Evolutionary conservation across 2,888 invertebrate genomes (phyloP).

Genomic region (Drosophila seclusa): DNA sequence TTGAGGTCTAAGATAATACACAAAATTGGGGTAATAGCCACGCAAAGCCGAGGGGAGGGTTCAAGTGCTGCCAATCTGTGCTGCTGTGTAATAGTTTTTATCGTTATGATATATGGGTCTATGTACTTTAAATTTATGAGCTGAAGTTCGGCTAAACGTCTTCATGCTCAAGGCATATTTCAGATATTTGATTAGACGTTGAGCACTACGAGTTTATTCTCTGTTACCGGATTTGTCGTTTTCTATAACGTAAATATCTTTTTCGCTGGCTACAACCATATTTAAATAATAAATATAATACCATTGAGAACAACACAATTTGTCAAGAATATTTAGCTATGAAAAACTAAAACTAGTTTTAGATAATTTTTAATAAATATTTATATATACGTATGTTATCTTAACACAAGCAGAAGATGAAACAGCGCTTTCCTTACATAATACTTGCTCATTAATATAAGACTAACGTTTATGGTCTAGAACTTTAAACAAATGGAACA

Average conservation of each 20-base stretch:
- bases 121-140: conserved; percentile 20
- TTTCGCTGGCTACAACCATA: not conserved
- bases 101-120: conserved; percentile 24
- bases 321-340: not conserved
- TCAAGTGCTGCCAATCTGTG: conserved; percentile 41
- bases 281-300: not conserved
- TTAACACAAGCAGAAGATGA: not conserved
- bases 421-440: not conserved
- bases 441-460: not conserved
- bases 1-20: conserved; percentile 30
- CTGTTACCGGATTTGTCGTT: not conserved
- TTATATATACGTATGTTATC: not conserved
- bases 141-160: not conserved
- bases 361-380: not conserved
- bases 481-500: not conserved
- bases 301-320: not conserved
- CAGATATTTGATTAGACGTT: not conserved
- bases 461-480: not conserved
- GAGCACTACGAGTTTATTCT: not conserved
- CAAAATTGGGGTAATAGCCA: conserved; percentile 46
- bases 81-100: conserved; percentile 45
- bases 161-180: not conserved
- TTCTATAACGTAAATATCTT: not conserved
- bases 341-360: not conserved
- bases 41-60: not conserved